These are phyloP conservation scores for Palaemon carinicauda DNA, from an alignment of 1,140 invertebrate genomes.

Conservation along the genomic window DNA sequence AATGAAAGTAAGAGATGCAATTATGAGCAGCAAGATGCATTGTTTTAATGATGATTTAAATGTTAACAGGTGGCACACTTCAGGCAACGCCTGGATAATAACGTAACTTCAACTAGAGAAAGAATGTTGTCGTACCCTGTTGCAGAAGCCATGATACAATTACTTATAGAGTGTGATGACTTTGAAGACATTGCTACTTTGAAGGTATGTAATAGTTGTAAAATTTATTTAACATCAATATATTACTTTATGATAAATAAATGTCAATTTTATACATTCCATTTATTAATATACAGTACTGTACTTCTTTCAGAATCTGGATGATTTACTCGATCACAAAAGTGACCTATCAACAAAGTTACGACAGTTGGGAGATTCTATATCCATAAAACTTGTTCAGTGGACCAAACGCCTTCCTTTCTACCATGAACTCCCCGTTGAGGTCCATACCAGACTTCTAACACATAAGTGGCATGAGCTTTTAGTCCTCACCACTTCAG, in stretches of 20 bases:
- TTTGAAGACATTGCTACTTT: slow-evolving; percentile 93
- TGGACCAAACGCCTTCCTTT: slow-evolving; percentile 98
- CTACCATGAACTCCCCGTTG: slow-evolving; percentile 92
- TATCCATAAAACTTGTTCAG: slow-evolving; percentile 95
- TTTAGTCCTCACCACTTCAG: slow-evolving; percentile 89
- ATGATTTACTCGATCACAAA: slow-evolving; percentile 88
- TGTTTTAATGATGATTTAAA: not conserved
- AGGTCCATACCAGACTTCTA: slow-evolving; percentile 89
- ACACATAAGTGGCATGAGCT: slow-evolving; percentile 98
- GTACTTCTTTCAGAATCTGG: slow-evolving; percentile 77
- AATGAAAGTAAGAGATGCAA: not conserved
- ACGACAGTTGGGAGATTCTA: slow-evolving; percentile 94
- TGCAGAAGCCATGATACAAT: slow-evolving; percentile 84
- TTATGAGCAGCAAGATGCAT: too few species aligned
- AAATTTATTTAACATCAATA: not conserved
- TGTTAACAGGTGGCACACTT: slow-evolving; percentile 79
- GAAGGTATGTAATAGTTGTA: slow-evolving; percentile 66
- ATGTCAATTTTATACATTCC: not conserved
- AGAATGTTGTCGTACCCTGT: slow-evolving; percentile 82
- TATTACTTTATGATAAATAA: not conserved
- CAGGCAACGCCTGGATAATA: slow-evolving; percentile 83
- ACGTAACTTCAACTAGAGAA: slow-evolving; percentile 85
- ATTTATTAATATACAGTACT: not conserved
- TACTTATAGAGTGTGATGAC: slow-evolving; percentile 91
- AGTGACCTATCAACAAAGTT: slow-evolving; percentile 88